phyloP scores from a whole-genome alignment of 2,888 invertebrate genomes.

The Sturmia bella region DNA sequence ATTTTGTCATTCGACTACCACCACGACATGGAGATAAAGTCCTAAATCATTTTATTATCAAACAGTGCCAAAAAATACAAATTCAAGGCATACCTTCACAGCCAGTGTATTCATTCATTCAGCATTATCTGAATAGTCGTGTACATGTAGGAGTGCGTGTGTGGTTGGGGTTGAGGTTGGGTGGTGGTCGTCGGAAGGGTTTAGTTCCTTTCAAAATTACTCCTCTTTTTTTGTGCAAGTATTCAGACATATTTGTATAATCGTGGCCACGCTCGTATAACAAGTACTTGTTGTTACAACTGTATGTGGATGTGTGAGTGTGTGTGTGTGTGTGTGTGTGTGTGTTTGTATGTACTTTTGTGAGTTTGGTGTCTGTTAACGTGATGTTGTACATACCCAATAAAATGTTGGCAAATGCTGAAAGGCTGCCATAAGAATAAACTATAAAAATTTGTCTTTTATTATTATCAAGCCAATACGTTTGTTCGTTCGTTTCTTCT shows the following conservation, averaged over 20 bases:
- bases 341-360: background rate
- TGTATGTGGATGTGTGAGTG: background rate
- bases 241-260: conserved; percentile 8
- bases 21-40: conserved; percentile 23
- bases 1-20: conserved; percentile 7
- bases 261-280: conserved; percentile 32
- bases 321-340: background rate
- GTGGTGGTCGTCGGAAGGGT: background rate
- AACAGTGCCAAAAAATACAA: conserved; percentile 47
- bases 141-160: background rate
- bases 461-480: conserved; percentile 36
- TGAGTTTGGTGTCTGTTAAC: conserved; percentile 14
- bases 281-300: conserved; percentile 26
- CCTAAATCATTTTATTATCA: conserved; percentile 52
- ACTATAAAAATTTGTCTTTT: conserved; percentile 63
- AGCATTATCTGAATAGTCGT: too few species aligned
- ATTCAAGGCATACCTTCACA: background rate
- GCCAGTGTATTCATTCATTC: too few species aligned
- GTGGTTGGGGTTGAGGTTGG: background rate
- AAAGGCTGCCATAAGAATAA: conserved; percentile 47
- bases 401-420: conserved; percentile 50
- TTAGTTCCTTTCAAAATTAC: conserved; percentile 53
- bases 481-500: background rate
- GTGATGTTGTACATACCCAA: conserved; percentile 47
- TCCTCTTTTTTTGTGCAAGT: background rate